A percentile compares a stretch with the other conserved stretches of the same genome.
phyloP scores from a whole-genome alignment of 2,888 invertebrate genomes.

The Carcina quercana region DNA sequence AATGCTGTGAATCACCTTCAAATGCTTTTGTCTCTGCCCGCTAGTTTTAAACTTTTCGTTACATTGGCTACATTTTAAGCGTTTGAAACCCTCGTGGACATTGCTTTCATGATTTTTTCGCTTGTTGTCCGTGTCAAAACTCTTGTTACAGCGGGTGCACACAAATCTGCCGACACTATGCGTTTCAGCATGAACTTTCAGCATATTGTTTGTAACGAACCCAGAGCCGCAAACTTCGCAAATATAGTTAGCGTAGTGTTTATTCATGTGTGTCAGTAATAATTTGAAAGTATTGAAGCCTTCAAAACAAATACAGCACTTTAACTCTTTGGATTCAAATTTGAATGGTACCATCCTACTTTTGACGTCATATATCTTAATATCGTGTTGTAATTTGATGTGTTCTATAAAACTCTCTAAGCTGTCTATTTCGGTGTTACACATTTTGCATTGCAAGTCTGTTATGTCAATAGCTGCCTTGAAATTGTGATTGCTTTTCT shows the following conservation, averaged over 20 bases:
- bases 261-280: constrained; percentile 36
- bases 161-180: constrained; percentile 20
- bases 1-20: constrained; percentile 25
- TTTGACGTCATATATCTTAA: constrained; percentile 24
- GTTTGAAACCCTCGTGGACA: constrained; percentile 21
- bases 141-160: constrained; percentile 21
- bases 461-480: too few relatives aligned
- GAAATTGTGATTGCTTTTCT: too few relatives aligned
- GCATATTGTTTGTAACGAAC: constrained; percentile 19
- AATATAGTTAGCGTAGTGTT: constrained; percentile 36
- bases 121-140: constrained; percentile 18
- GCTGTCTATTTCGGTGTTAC: constrained; percentile 2
- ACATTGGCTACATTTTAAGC: constrained; percentile 25
- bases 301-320: constrained; percentile 21
- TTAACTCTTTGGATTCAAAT: constrained; percentile 23
- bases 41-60: constrained; percentile 45
- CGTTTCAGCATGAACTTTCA: constrained; percentile 9
- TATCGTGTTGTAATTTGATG: constrained; percentile 17
- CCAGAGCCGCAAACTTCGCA: constrained; percentile 32
- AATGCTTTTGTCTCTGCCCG: constrained; percentile 25
- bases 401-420: constrained; percentile 10
- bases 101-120: constrained; percentile 19
- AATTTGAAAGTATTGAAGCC: constrained; percentile 24
- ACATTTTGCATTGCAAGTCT: constrained; percentile 11
- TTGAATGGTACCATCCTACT: constrained; percentile 37